Conservation (phyloP, 2,797 vertebrate genomes). For the Chloroceryle inda region DNA sequence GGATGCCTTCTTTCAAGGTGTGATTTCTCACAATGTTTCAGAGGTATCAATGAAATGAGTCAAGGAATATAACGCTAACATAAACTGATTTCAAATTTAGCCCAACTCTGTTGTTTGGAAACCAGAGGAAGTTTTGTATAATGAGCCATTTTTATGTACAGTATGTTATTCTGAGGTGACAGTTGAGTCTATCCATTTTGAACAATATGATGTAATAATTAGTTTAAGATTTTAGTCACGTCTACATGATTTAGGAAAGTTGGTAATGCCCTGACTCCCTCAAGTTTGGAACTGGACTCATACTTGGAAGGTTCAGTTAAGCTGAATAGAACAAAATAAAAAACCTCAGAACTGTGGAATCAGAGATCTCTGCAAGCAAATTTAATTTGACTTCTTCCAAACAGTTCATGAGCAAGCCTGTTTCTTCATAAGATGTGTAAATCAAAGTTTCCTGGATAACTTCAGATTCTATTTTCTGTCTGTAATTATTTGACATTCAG, state of each 20-base stretch:
- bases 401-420: neutral
- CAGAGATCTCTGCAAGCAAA: neutral
- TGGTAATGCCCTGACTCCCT: neutral
- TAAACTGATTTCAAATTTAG: neutral
- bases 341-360: neutral
- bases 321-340: neutral
- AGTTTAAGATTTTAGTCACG: neutral
- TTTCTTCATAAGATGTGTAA: neutral
- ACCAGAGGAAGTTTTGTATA: neutral
- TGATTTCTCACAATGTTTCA: neutral
- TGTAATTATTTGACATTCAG: neutral
- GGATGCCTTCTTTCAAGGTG: constrained; percentile 12
- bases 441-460: neutral
- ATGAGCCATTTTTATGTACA: neutral
- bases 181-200: neutral
- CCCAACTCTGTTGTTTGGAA: neutral
- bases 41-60: neutral
- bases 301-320: neutral
- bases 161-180: neutral
- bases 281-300: neutral
- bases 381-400: neutral
- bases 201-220: neutral
- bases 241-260: neutral
- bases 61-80: neutral
- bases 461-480: neutral